Evolutionary conservation across 2,113 vertebrate species (phyloP).

Genomic region (Tauraco erythrolophus): DNA sequence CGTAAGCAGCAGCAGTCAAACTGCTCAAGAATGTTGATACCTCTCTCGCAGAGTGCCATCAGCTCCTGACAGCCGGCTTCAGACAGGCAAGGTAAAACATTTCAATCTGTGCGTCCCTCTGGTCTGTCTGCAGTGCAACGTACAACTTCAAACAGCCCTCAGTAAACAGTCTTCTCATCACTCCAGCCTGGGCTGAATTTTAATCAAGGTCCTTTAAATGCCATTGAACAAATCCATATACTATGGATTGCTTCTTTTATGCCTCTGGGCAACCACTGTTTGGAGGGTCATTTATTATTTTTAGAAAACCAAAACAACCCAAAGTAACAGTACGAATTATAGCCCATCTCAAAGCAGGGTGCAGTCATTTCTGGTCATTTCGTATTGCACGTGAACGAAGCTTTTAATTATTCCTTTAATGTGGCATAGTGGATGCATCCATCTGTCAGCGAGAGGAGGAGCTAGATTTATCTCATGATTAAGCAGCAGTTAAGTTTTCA

Average conservation of each 20-base stretch:
- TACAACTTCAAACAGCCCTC: conserved; percentile 60
- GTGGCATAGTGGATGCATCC: conserved; percentile 13
- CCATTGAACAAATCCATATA: conserved; percentile 83
- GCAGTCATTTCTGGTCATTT: conserved; percentile 48
- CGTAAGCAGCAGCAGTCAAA: neutral
- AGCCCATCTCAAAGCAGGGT: neutral
- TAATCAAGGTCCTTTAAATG: conserved; percentile 86
- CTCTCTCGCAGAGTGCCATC: conserved; percentile 46
- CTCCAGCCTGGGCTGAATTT: conserved; percentile 75
- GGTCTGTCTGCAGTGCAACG: conserved; percentile 35
- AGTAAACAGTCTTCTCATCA: conserved; percentile 73
- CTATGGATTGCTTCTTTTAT: conserved; percentile 77
- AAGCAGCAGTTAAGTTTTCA: neutral
- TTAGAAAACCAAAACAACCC: conserved; percentile 77
- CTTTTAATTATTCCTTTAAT: conserved; percentile 64
- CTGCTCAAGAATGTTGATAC: conserved; percentile 21
- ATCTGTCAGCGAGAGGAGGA: neutral
- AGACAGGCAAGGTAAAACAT: conserved; percentile 60
- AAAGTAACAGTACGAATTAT: conserved; percentile 64
- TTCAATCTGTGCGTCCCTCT: conserved; percentile 60
- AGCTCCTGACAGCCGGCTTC: conserved; percentile 19
- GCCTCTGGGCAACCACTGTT: conserved; percentile 73
- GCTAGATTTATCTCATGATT: neutral
- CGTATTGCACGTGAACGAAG: conserved; percentile 9
- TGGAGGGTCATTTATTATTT: conserved; percentile 80